Conservation (phyloP, 2,113 vertebrate species). For the Phylloscopus whistleri region DNA sequence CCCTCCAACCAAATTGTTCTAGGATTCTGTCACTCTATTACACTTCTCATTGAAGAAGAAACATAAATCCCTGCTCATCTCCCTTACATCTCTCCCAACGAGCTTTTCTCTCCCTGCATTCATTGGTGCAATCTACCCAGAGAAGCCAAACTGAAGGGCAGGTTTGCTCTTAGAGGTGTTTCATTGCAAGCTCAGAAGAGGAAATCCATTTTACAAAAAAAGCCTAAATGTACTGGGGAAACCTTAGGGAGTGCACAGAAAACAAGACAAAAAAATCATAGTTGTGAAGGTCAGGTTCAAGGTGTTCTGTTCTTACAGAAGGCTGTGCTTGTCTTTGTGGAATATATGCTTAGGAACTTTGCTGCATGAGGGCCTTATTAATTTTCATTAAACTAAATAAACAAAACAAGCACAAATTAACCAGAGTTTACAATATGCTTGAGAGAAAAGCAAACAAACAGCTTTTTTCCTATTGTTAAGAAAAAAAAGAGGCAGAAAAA, state of each 20-base stretch:
- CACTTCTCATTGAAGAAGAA: background rate
- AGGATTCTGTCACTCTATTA: background rate
- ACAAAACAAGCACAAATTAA: background rate
- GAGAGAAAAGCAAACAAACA: background rate
- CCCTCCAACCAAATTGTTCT: background rate
- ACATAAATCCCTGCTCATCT: background rate
- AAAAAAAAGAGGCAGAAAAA: background rate
- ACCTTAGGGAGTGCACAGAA: background rate
- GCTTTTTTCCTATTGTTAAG: background rate
- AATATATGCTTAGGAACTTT: background rate
- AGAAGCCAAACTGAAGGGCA: background rate
- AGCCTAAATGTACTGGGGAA: background rate
- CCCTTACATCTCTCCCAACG: background rate
- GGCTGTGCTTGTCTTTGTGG: background rate
- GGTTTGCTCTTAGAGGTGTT: background rate
- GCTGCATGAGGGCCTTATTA: background rate
- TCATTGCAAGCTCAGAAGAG: background rate
- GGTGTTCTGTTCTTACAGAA: background rate
- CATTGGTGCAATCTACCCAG: background rate
- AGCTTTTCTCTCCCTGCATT: background rate
- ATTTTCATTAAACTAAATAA: background rate
- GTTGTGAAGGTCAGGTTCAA: background rate
- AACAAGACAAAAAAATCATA: background rate
- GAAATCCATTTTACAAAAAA: background rate
- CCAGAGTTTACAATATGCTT: background rate